Evolutionary conservation across 2,113 vertebrate species (phyloP).

Genomic region (Lucifuga dentata): DNA sequence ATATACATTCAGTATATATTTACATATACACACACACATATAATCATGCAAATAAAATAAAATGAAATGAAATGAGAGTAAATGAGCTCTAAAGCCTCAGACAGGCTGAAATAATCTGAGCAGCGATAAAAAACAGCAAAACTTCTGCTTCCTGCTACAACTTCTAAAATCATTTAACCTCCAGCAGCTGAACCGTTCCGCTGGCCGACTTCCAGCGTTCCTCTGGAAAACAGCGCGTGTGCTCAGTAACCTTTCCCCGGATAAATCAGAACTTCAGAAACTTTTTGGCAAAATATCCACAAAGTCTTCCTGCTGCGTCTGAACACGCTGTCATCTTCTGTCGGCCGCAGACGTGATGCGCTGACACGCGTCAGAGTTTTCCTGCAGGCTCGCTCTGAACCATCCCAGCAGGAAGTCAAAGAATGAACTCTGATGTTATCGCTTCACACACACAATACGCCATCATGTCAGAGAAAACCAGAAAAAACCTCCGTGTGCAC

Average conservation of each 20-base stretch:
- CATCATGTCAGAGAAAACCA: too few species aligned
- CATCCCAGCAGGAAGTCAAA: constrained; percentile 6
- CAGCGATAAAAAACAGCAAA: not conserved
- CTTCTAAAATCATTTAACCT: not conserved
- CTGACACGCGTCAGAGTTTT: constrained; percentile 19
- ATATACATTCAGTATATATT: too few species aligned
- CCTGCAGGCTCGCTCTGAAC: not conserved
- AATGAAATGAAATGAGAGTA: too few species aligned
- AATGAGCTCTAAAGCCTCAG: too few species aligned
- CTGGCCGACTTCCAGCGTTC: constrained; percentile 1
- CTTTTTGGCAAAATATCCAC: constrained; percentile 11
- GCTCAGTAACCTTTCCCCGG: constrained; percentile 8
- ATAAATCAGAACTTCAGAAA: not conserved
- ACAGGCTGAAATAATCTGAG: constrained; percentile 9
- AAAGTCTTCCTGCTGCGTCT: constrained; percentile 20
- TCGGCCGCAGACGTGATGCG: constrained; percentile 35
- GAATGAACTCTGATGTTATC: too few species aligned
- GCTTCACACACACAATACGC: too few species aligned
- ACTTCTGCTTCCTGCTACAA: not conserved
- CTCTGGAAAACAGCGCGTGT: constrained; percentile 8
- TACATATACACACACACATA: too few species aligned
- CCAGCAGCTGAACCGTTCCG: constrained; percentile 8
- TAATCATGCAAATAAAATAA: too few species aligned
- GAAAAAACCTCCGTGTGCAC: too few species aligned
- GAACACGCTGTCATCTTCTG: constrained; percentile 43